Percentiles rank a stretch among this genome's conserved stretches.
phyloP scores from a whole-genome alignment of 2,797 vertebrate species.

The Selene dorsalis region DNA sequence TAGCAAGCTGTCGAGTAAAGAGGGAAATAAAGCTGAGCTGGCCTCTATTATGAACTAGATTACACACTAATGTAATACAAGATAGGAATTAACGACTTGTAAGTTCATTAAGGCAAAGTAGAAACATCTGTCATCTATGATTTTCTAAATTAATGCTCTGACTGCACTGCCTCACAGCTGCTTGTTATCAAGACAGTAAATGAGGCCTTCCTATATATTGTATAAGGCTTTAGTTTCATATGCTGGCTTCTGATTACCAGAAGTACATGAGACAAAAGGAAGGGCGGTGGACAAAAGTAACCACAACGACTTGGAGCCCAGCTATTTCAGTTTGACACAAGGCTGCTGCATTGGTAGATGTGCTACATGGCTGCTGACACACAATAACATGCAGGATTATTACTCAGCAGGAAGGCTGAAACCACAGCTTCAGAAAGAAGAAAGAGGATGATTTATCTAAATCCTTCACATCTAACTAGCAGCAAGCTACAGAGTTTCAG shows the following conservation, averaged over 20 bases:
- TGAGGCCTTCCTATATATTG: neutral
- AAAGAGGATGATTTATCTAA: neutral
- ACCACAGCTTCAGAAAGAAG: slow-evolving; percentile 3
- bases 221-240: neutral
- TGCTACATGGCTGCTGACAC: slow-evolving; percentile 47
- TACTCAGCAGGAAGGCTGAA: slow-evolving; percentile 10
- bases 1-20: slow-evolving; percentile 43
- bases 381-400: slow-evolving; percentile 40
- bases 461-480: neutral
- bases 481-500: neutral
- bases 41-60: slow-evolving; percentile 29
- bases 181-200: neutral
- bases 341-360: slow-evolving; percentile 41
- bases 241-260: neutral
- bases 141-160: neutral
- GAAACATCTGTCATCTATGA: slow-evolving; percentile 21
- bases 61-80: slow-evolving; percentile 26
- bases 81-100: slow-evolving; percentile 19
- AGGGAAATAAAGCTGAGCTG: slow-evolving; percentile 36
- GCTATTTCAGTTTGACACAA: slow-evolving; percentile 54
- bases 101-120: neutral
- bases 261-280: slow-evolving; percentile 21
- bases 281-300: slow-evolving; percentile 1
- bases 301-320: slow-evolving; percentile 47
- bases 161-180: neutral